These are phyloP conservation scores for Synchiropus splendidus DNA, from an alignment of 2,113 vertebrate genomes.

Conservation along the genomic window DNA sequence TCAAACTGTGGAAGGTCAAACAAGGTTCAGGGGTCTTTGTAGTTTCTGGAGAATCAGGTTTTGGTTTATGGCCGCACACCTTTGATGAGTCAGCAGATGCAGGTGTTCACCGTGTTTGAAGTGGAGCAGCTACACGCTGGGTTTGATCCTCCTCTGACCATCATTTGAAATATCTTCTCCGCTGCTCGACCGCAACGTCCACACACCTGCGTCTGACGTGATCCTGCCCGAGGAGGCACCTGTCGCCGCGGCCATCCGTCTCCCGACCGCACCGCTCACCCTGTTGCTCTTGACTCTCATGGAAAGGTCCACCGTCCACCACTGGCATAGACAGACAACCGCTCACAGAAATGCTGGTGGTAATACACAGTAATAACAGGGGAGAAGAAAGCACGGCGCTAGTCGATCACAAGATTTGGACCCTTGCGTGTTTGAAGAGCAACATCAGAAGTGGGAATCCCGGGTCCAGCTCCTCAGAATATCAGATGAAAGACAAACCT, in stretches of 20 bases:
- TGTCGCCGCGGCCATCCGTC: neutral
- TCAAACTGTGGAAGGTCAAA: conserved; percentile 2
- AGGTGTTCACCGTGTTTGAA: conserved; percentile 57
- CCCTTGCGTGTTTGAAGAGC: conserved; percentile 33
- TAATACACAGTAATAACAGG: neutral
- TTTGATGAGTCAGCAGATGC: conserved; percentile 36
- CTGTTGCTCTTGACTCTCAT: neutral
- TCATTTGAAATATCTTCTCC: conserved; percentile 30
- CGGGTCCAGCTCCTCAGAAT: neutral
- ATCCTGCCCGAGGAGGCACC: neutral
- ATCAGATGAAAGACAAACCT: conserved; percentile 26
- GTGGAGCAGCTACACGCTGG: conserved; percentile 25
- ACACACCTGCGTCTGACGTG: conserved; percentile 21
- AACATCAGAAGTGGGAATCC: conserved; percentile 38
- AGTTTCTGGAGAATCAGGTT: conserved; percentile 15
- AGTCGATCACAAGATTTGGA: neutral
- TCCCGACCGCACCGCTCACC: neutral
- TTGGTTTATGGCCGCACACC: conserved; percentile 19
- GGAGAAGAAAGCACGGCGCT: neutral
- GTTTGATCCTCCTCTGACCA: conserved; percentile 39
- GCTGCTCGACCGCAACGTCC: conserved; percentile 27
- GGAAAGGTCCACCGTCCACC: too few species aligned
- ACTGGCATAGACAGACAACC: too few species aligned
- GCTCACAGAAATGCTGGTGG: too few species aligned
- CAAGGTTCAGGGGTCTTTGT: conserved; percentile 35